A percentile compares a stretch with the other conserved stretches of the same genome.
phyloP scores from a whole-genome alignment of 2,113 vertebrate genomes.

The Gobiocypris rarus region DNA sequence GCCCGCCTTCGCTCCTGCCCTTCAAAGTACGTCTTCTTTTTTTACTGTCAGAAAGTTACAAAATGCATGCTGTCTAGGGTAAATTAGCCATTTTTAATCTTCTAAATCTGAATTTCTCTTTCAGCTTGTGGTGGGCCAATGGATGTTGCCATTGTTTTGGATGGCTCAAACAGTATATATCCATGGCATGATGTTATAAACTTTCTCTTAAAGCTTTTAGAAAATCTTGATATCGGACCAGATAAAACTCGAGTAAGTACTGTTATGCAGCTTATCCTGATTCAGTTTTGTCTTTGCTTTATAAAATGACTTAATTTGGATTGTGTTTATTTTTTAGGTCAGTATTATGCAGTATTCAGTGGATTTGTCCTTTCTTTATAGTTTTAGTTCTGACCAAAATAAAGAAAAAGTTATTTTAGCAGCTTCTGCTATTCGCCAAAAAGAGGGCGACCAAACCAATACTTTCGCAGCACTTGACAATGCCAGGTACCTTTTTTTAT shows the following conservation, averaged over 20 bases:
- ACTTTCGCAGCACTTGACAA: constrained; percentile 84
- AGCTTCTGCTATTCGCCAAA: constrained; percentile 68
- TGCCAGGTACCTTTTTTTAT: constrained; percentile 76
- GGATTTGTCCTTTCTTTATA: constrained; percentile 75
- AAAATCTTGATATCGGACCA: constrained; percentile 82
- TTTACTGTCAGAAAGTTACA: background rate
- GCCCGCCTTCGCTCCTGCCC: constrained; percentile 80
- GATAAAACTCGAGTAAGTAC: constrained; percentile 81
- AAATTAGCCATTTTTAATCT: background rate
- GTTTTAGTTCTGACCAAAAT: constrained; percentile 72
- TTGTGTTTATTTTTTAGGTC: constrained; percentile 72
- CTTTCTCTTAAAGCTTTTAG: constrained; percentile 84
- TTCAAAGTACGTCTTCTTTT: constrained; percentile 75
- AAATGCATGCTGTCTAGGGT: background rate
- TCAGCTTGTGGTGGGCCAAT: constrained; percentile 69
- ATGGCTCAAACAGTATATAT: constrained; percentile 91
- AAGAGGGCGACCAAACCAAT: constrained; percentile 79
- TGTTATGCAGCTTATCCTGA: background rate
- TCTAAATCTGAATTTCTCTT: background rate
- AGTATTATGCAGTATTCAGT: constrained; percentile 85
- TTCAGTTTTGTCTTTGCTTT: background rate
- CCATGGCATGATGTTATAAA: constrained; percentile 81
- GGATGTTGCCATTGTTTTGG: constrained; percentile 85
- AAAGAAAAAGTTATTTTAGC: constrained; percentile 75
- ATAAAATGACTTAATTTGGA: background rate